Base-by-base conservation (phyloP, 2,113 vertebrate species). In the Ceratotherium simum region DNA sequence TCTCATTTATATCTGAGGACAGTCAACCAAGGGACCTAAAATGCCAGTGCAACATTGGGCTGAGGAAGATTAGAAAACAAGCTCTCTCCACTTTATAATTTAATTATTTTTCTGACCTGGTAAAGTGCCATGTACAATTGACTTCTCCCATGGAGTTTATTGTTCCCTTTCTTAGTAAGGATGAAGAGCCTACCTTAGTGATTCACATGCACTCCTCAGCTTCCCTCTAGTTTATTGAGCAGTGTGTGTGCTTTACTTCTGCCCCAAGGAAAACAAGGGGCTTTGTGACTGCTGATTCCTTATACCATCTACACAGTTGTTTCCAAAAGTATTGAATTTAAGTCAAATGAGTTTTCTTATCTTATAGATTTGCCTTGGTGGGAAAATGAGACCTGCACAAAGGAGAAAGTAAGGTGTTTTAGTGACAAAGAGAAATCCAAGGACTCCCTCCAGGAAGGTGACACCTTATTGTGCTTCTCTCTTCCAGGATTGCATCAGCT, bases 401-500 rank as follows among this genome's bases (percentile, higher is more conserved):
- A 80, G 42, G 51, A 91, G 90, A 90, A 93, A 87, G n/a, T 33
- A 42, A 69, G n/a, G 6, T 51, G 29, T 84, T 56, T 25, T 56
- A 42, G 25, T 75, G 21, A 90, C 56, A 27, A 21, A 56, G 76
- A 95, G 80, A 95, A 73, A 62, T 56, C 83, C 17, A 60, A 56
- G 29, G 21, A 4, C 23, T 80, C 33, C 67, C 21, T 75, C 23
- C 14, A 0, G 1, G 56, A 91, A 64, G n/a, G 62, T 95, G 20
- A 91, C 84, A 56, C 85, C 79, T 97, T 46, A 8, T 2, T 84
- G 73, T 96, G 89, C 85, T 88, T 94, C 60, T 96, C 67, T 95
- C 33, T 94, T 97, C 12, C 97, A 99, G 99, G 99, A 99, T 97
- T 99, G 99, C 98, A 99, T 99, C 98, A 99, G 99, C 98, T 98